Percentiles rank a stretch among this genome's conserved stretches.
Conservation (phyloP, 2,797 vertebrate genomes). For the Leuciscus waleckii region DNA sequence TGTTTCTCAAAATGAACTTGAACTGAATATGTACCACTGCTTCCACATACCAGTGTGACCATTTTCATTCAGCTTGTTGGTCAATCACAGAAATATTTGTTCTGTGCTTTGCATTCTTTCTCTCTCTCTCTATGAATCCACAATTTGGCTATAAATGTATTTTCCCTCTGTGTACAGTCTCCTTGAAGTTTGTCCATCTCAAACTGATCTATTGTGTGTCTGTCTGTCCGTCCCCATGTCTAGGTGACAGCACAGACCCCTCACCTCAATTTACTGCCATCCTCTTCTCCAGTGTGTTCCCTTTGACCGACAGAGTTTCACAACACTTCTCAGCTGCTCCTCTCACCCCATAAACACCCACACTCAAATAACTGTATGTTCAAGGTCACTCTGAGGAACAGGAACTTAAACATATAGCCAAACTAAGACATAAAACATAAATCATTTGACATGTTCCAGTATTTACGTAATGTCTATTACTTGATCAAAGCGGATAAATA, state of each 20-base stretch:
- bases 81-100: slow-evolving; percentile 34
- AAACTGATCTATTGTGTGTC: not conserved
- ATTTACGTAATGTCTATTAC: not conserved
- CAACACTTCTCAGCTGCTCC: slow-evolving; percentile 50
- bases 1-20: slow-evolving; percentile 44
- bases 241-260: slow-evolving; percentile 42
- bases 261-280: slow-evolving; percentile 43
- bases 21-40: slow-evolving; percentile 47
- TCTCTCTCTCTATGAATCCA: not conserved
- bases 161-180: not conserved
- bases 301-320: slow-evolving; percentile 45
- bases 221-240: not conserved
- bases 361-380: slow-evolving; percentile 19
- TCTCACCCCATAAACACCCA: slow-evolving; percentile 42
- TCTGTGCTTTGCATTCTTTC: not conserved
- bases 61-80: slow-evolving; percentile 50
- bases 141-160: not conserved
- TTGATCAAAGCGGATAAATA: not conserved
- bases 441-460: not conserved
- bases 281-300: slow-evolving; percentile 10
- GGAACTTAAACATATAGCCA: slow-evolving; percentile 12
- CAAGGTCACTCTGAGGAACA: slow-evolving; percentile 17
- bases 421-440: not conserved
- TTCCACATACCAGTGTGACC: slow-evolving; percentile 20
- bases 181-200: not conserved